Percentiles rank a stretch among this genome's conserved stretches.
Conservation (phyloP, 2,113 vertebrate species). For the Poicephalus gulielmi region DNA sequence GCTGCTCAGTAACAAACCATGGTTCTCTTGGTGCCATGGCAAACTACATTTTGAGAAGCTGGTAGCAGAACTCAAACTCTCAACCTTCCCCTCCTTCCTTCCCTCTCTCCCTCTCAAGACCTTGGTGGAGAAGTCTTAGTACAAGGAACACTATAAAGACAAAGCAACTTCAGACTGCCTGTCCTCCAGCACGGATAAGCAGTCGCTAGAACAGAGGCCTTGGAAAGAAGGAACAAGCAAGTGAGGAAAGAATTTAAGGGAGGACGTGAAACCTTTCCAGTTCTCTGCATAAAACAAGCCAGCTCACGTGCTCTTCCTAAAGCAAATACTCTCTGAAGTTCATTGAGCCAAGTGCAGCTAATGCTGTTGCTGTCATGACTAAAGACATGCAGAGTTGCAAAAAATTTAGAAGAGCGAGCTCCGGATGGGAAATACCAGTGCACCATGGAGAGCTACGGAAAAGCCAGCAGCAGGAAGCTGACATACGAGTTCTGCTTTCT, state of each 20-base stretch:
- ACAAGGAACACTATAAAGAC: not conserved
- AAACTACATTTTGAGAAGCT: not conserved
- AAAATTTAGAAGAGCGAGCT: not conserved
- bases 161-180: not conserved
- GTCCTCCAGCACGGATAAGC: not conserved
- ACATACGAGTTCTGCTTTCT: not conserved
- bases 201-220: not conserved
- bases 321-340: not conserved
- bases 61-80: not conserved
- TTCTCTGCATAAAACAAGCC: not conserved
- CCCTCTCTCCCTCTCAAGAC: not conserved
- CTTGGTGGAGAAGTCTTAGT: not conserved
- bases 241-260: not conserved
- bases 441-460: not conserved
- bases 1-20: not conserved
- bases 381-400: not conserved
- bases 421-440: not conserved
- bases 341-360: not conserved
- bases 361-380: not conserved
- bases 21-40: not conserved
- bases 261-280: not conserved
- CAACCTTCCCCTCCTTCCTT: not conserved
- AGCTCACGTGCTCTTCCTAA: not conserved
- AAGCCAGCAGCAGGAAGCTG: not conserved
- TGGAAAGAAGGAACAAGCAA: not conserved